A percentile compares a stretch with the other conserved stretches of the same genome.
phyloP scores from a whole-genome alignment of 1,140 invertebrate genomes.

The Habropoda laboriosa region DNA sequence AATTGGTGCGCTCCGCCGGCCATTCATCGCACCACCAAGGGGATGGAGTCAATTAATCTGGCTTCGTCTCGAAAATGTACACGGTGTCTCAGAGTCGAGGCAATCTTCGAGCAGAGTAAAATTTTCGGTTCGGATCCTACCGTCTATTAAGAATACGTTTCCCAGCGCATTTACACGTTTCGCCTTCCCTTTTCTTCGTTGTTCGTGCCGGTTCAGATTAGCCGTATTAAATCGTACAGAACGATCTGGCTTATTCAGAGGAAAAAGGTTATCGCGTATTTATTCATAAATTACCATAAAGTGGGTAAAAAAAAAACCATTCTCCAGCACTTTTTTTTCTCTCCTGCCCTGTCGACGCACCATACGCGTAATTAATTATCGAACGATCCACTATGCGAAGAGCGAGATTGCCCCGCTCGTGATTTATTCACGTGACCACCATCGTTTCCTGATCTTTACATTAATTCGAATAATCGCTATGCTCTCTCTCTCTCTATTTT shows the following conservation, averaged over 20 bases:
- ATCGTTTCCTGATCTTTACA: not conserved
- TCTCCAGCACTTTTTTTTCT: not conserved
- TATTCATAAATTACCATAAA: slow-evolving; percentile 25
- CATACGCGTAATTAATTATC: slow-evolving; percentile 36
- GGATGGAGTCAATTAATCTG: slow-evolving; percentile 35
- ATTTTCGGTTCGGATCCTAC: not conserved
- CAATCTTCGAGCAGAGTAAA: not conserved
- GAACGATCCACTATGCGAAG: slow-evolving; percentile 18
- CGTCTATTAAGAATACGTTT: not conserved
- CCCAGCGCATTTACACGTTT: not conserved
- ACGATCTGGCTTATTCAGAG: not conserved
- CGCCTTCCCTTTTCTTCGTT: no score
- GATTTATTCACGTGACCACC: slow-evolving; percentile 11
- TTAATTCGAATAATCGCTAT: not conserved
- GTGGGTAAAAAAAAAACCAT: not conserved
- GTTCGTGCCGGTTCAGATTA: slow-evolving; percentile 7
- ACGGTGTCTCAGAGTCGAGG: not conserved
- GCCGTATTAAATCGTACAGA: not conserved
- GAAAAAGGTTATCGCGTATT: not conserved
- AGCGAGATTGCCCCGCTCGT: not conserved
- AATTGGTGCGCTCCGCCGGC: slow-evolving; percentile 20
- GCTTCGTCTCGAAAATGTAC: not conserved
- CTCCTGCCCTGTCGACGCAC: not conserved
- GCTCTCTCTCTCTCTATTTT: not conserved
- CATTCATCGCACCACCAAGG: slow-evolving; percentile 22